Base-by-base conservation (phyloP, 1,140 invertebrate species). In the Trachymyrmex cornetzi region DNA sequence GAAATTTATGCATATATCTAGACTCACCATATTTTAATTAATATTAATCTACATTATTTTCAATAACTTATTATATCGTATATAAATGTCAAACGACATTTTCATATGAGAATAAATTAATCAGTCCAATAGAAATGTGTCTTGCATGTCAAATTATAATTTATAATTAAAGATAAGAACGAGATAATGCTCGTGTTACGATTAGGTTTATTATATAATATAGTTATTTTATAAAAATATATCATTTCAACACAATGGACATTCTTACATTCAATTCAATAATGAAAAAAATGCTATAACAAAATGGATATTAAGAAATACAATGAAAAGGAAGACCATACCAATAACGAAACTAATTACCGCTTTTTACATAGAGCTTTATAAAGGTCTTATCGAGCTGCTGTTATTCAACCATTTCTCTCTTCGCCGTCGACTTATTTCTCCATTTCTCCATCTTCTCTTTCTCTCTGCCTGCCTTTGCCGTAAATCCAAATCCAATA, bases 401-500 rank as follows among this genome's bases (percentile, higher is more conserved):
- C 80, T 34, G 38, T 38, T 84, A 74, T 30, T 74, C 80, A 63
- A 22, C 55, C 16, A 30, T 50, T 74, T 12, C 80, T 27, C 24
- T 48, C 38, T 61, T 61, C 22, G 3, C 14, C 53, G 6, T 27
- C 53, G 24, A 75, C 69, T 84, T 75, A 50, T 84, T 74, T 82
- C 80, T 48, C 6, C 55, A 48, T 72, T 19, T 16, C 50, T 57
- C n/a, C 6, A 16, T n/a, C 57, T 44, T 67, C 61, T 80, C 77
- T 80, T 55, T 80, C n/a, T 30, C 48, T 69, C 55, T 61, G 30
- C 55, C 14, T 61, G 48, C 55, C 11, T 24, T 30, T 44, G 12
- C 57, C 69, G 69, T 74, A 74, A 74, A 84, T 63, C 67, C 55
- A 61, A 74, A 84, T 74, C 57, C 69, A 84, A 84, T 74, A 84